Evolutionary conservation across 2,888 invertebrate species (phyloP), one percentile per base, ranked within the genome.

Genomic region (Drosophila formosana): DNA sequence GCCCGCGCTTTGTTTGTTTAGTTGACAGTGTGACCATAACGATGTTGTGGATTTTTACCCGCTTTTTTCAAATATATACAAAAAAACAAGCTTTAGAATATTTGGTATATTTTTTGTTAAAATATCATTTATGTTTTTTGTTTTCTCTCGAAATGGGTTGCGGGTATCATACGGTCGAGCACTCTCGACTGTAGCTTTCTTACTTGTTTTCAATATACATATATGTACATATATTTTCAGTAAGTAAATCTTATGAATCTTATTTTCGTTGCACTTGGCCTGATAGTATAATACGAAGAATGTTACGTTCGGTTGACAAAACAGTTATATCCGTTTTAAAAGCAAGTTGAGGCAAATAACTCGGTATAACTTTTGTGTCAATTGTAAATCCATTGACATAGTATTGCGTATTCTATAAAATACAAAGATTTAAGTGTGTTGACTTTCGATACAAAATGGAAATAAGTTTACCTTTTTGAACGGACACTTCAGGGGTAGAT

Each of bases 401-500:
- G 23, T 47, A 62, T 47, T 23, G 7, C 2, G 3, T 13, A 13
- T 53, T 9, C 62, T 62, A 28, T 3, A 43, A 46, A 46, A 7
- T 9, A 7, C 18, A 0, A 39, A 28, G 9, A 11, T n/a, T 34
- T 0, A 39, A 30, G 34, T n/a, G 4, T 37, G 0, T 1, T 2
- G 4, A 37, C 37, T n/a, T 37, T 37, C 5, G 1, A 0, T 4
- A n/a, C 37, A n/a, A 3, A 4, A 37, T 11, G 4, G 11, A 37
- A 32, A 11, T 4, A 37, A 4, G 37, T 4, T 37, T 61, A 51
- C 60, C 51, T 51, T 61, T 3, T 61, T 51, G 13, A 61, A 51
- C 3, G 60, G 60, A 45, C 60, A 61, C 13, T 3, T 34, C 3
- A 61, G 7, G 11, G 60, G 60, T 3, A 61, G 8, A 34, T 61